These are phyloP conservation scores for Hucho hucho DNA, from an alignment of 2,113 vertebrate genomes.

Conservation along the genomic window DNA sequence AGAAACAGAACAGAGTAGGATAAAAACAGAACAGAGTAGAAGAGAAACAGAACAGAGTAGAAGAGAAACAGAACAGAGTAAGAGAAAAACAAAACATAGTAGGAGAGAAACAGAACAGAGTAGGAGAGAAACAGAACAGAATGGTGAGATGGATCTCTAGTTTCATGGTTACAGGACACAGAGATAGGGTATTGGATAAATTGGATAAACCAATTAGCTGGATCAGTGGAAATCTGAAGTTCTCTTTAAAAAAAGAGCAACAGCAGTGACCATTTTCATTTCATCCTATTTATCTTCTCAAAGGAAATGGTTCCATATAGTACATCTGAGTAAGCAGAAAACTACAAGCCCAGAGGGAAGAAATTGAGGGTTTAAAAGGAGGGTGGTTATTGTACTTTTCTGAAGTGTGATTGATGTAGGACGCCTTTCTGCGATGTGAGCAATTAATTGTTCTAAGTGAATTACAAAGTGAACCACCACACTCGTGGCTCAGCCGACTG, in stretches of 20 bases:
- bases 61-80: background rate
- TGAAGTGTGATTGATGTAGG: background rate
- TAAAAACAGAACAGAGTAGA: too few species aligned
- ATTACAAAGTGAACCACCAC: too few species aligned
- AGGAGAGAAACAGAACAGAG: too few species aligned
- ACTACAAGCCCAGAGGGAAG: background rate
- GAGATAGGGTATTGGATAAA: too few species aligned
- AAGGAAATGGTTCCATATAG: background rate
- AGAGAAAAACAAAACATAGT: background rate
- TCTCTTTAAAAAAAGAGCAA: background rate
- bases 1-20: too few species aligned
- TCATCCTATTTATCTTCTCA: slow-evolving; percentile 1
- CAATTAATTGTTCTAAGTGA: background rate
- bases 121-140: too few species aligned
- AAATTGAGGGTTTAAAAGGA: background rate
- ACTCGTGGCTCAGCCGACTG: too few species aligned
- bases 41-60: too few species aligned
- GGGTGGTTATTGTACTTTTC: background rate
- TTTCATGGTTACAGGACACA: too few species aligned
- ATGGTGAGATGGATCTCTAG: too few species aligned
- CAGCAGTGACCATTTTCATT: slow-evolving; percentile 22
- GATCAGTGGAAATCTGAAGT: slow-evolving; percentile 15
- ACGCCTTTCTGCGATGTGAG: background rate
- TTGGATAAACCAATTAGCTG: background rate
- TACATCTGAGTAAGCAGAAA: slow-evolving; percentile 31